phyloP scores from a whole-genome alignment of 2,888 invertebrate genomes.

The Resseliella maxima region DNA sequence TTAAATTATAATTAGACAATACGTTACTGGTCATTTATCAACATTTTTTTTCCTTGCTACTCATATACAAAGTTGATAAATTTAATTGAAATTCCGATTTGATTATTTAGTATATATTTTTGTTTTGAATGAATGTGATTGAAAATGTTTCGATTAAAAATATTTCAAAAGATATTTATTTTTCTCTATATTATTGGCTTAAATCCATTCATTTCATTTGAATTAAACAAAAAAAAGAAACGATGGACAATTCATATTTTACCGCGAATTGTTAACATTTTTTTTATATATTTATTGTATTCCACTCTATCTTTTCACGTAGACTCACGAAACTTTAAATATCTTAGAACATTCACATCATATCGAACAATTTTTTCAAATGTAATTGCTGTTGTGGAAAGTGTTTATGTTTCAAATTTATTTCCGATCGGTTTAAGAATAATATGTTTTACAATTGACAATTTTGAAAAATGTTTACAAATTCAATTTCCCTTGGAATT shows the following conservation, averaged over 20 bases:
- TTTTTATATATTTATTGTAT: background rate
- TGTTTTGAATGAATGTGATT: background rate
- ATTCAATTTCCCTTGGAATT: background rate
- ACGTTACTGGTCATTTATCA: too few species aligned
- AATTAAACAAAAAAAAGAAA: background rate
- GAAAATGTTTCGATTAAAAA: background rate
- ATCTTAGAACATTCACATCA: too few species aligned
- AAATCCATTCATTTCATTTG: background rate
- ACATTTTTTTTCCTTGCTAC: too few species aligned
- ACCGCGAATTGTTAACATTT: background rate
- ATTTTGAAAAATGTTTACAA: background rate
- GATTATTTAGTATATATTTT: background rate
- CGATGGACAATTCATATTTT: background rate
- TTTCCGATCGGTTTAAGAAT: background rate
- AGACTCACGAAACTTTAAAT: background rate
- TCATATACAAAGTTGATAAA: too few species aligned
- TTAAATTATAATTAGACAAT: too few species aligned
- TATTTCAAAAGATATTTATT: background rate
- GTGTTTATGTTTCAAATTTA: background rate
- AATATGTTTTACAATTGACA: background rate
- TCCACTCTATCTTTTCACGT: background rate
- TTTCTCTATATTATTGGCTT: background rate
- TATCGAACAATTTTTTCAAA: background rate
- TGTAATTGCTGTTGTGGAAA: background rate
- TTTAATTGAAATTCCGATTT: too few species aligned